These are phyloP conservation scores for Sternarchorhynchus goeldii DNA, from an alignment of 2,797 vertebrate genomes.

Conservation along the genomic window DNA sequence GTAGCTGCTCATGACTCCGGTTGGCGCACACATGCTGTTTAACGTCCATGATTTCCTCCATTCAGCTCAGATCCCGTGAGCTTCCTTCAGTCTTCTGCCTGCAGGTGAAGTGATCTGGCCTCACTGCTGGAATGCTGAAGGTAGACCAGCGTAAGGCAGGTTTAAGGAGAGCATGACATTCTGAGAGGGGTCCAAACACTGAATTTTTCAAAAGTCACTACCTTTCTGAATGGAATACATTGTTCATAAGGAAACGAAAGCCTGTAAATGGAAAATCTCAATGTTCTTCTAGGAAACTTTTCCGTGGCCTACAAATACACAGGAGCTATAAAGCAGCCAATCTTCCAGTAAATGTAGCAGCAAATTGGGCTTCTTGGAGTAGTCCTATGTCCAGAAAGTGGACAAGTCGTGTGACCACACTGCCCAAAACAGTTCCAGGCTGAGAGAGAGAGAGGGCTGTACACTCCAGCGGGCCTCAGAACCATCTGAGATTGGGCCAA, in stretches of 20 bases:
- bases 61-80: slow-evolving; percentile 35
- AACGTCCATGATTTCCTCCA: slow-evolving; percentile 40
- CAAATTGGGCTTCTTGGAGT: background rate
- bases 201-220: background rate
- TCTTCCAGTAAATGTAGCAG: background rate
- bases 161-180: background rate
- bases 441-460: background rate
- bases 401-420: slow-evolving; percentile 48
- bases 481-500: slow-evolving; percentile 29
- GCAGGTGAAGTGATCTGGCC: background rate
- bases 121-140: background rate
- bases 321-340: slow-evolving; percentile 6
- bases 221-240: background rate
- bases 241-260: background rate
- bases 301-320: background rate
- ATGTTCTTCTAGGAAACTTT: background rate
- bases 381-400: slow-evolving; percentile 43
- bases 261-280: background rate
- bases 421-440: background rate
- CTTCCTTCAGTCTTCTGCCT: slow-evolving; percentile 8
- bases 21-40: slow-evolving; percentile 45
- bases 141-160: background rate
- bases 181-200: background rate
- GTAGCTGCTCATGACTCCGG: slow-evolving; percentile 30
- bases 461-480: slow-evolving; percentile 14